phyloP scores from a whole-genome alignment of 1,140 invertebrate genomes.

The Ooceraea biroi region DNA sequence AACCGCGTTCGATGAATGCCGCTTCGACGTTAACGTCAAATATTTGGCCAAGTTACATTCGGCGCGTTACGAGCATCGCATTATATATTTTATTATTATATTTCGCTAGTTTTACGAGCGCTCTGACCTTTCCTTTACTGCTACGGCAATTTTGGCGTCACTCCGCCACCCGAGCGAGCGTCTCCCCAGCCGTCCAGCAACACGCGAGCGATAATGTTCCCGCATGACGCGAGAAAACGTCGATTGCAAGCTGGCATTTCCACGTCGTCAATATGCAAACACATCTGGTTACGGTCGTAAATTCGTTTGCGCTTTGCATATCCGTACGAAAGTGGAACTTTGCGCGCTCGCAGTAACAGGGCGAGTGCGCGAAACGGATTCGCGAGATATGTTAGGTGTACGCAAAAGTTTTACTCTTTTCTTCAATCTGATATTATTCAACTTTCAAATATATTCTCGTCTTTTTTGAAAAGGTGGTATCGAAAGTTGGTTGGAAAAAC shows the following conservation, averaged over 20 bases:
- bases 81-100: slow-evolving; percentile 72
- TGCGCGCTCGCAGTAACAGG: no score
- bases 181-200: not conserved
- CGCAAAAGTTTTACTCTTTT: no score
- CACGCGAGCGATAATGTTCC: slow-evolving; percentile 20
- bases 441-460: no score
- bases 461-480: no score
- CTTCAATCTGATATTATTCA: no score
- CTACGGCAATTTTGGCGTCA: slow-evolving; percentile 38
- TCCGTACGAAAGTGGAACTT: not conserved
- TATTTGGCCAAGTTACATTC: slow-evolving; percentile 16
- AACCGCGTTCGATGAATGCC: slow-evolving; percentile 21
- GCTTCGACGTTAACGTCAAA: not conserved
- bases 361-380: no score
- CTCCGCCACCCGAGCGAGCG: not conserved
- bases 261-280: slow-evolving; percentile 7
- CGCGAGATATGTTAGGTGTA: no score
- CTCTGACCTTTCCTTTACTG: slow-evolving; percentile 70
- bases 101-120: slow-evolving; percentile 70
- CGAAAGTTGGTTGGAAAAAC: no score
- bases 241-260: not conserved
- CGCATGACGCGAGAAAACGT: not conserved
- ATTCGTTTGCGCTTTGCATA: not conserved
- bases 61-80: slow-evolving; percentile 51
- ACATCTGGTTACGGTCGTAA: not conserved